Percentiles rank a stretch among this genome's conserved stretches.
These are phyloP conservation scores for Phrynocephalus versicolor DNA, from an alignment of 2,113 vertebrate species.

Conservation along the genomic window DNA sequence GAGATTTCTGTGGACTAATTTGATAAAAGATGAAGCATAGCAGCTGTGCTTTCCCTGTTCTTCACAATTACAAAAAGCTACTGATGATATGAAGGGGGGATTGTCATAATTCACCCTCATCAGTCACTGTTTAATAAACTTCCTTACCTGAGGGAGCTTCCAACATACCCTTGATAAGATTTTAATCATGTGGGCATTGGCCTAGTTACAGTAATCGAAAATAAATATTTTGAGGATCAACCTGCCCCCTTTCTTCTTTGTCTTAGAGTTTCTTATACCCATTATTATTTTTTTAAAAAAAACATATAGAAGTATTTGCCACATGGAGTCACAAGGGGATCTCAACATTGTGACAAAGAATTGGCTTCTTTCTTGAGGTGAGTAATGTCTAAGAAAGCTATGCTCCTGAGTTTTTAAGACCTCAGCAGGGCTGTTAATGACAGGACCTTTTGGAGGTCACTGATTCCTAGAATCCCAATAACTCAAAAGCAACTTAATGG, in stretches of 20 bases:
- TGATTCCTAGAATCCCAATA: too few species aligned
- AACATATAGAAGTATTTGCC: background rate
- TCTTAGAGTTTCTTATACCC: background rate
- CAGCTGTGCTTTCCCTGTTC: background rate
- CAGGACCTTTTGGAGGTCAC: too few species aligned
- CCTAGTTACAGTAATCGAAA: background rate
- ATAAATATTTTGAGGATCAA: background rate
- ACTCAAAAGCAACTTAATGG: too few species aligned
- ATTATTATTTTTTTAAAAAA: background rate
- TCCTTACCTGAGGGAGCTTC: background rate
- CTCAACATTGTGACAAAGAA: background rate
- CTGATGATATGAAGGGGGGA: background rate
- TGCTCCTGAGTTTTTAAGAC: too few species aligned
- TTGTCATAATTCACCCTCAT: background rate
- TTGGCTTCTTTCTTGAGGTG: background rate
- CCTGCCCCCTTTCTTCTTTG: background rate
- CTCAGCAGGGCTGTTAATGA: too few species aligned
- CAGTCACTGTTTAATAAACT: background rate
- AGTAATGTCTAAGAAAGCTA: too few species aligned
- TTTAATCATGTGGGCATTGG: background rate
- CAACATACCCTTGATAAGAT: background rate
- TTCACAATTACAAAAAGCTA: constrained; percentile 5
- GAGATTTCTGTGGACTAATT: background rate
- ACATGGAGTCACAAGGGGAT: background rate
- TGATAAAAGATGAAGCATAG: constrained; percentile 20